Evolutionary conservation across 2,888 invertebrate genomes (phyloP).

Genomic region (Leptopterna dolabrata): DNA sequence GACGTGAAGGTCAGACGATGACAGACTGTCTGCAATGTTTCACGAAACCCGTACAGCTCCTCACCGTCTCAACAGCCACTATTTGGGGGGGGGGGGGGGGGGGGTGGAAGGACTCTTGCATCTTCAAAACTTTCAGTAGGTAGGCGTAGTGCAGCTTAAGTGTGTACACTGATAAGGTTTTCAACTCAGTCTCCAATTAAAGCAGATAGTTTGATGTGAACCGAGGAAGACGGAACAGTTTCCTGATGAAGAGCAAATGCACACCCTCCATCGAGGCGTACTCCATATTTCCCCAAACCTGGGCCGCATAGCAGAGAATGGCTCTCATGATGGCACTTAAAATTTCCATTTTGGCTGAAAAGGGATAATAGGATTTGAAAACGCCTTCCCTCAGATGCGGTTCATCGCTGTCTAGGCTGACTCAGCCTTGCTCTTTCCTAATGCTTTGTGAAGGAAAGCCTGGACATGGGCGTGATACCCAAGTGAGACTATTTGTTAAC

Average conservation of each 20-base stretch:
- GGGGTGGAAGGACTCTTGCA: too few relatives aligned
- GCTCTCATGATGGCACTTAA: not conserved
- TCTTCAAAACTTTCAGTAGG: not conserved
- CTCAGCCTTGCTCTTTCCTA: not conserved
- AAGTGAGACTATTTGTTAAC: not conserved
- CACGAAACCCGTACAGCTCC: too few relatives aligned
- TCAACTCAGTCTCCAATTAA: not conserved
- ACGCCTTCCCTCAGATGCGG: not conserved
- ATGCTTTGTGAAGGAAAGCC: not conserved
- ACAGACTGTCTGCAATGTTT: not conserved
- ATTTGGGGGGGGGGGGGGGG: too few relatives aligned
- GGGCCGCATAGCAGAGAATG: slow-evolving; percentile 6
- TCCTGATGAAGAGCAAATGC: not conserved
- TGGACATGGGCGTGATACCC: not conserved
- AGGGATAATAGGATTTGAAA: not conserved
- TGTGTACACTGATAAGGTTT: too few relatives aligned
- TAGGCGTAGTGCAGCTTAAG: not conserved
- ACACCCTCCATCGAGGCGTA: not conserved
- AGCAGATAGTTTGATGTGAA: not conserved
- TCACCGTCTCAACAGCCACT: not conserved
- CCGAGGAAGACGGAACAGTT: not conserved
- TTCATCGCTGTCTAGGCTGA: slow-evolving; percentile 4
- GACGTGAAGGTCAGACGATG: too few relatives aligned
- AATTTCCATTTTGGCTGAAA: not conserved
- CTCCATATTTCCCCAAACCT: not conserved